Percentiles rank a stretch among this genome's conserved stretches.
These are phyloP conservation scores for Monodelphis domestica DNA, from an alignment of 2,797 vertebrate genomes.

Conservation along the genomic window DNA sequence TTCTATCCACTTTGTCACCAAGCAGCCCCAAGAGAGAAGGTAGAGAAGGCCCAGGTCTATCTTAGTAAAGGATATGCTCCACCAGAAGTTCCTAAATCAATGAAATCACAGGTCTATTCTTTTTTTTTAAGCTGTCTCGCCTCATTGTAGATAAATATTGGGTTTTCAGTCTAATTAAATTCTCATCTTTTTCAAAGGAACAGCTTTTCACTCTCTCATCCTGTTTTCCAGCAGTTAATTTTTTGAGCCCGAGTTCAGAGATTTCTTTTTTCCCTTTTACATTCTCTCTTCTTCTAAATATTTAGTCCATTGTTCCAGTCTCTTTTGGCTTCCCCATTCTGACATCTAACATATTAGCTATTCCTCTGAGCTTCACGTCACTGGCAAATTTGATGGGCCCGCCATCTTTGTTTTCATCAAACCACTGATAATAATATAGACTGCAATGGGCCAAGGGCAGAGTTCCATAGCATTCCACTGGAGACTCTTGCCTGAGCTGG, in stretches of 20 bases:
- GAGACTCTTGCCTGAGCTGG: not conserved
- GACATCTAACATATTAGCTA: not conserved
- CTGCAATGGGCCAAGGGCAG: not conserved
- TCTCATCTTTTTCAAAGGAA: not conserved
- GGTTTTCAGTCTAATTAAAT: not conserved
- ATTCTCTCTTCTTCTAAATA: not conserved
- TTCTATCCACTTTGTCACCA: too few relatives aligned
- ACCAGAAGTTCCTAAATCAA: not conserved
- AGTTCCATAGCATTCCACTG: not conserved
- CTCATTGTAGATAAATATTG: not conserved
- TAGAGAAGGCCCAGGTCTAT: not conserved
- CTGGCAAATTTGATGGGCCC: not conserved
- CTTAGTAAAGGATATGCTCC: not conserved
- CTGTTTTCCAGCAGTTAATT: too few relatives aligned
- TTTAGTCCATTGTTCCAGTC: not conserved
- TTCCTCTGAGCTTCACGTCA: not conserved
- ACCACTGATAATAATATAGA: not conserved
- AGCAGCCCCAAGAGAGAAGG: too few relatives aligned
- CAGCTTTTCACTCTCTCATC: not conserved
- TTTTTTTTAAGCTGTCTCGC: not conserved
- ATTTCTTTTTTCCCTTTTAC: not conserved
- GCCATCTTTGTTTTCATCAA: not conserved
- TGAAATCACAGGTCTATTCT: not conserved
- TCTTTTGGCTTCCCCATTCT: not conserved
- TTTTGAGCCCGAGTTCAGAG: not conserved